A percentile compares a stretch with the other conserved stretches of the same genome.
Evolutionary conservation across 2,797 vertebrate genomes (phyloP).

Genomic region (Brotula barbata): DNA sequence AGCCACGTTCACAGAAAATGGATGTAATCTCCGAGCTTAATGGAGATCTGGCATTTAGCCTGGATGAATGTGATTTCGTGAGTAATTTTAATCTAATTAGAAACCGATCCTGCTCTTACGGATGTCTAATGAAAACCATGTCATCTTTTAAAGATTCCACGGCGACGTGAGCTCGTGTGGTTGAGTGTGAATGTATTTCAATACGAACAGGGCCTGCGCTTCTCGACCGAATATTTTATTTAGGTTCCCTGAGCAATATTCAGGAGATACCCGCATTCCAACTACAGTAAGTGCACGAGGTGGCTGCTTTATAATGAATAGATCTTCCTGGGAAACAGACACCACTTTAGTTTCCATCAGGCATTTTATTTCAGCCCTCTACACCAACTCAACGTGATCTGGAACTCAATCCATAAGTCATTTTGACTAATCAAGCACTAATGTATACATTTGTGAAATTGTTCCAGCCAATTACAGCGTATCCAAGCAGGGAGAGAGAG

Average conservation of each 20-base stretch:
- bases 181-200: no score
- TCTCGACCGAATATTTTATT: not conserved
- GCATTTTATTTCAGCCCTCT: conserved; percentile 3
- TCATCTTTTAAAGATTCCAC: conserved; percentile 21
- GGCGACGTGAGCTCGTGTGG: conserved; percentile 21
- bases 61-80: conserved; percentile 40
- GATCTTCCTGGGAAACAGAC: conserved; percentile 19
- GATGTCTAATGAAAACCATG: conserved; percentile 35
- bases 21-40: conserved; percentile 48
- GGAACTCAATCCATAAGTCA: conserved; percentile 58
- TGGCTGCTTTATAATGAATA: conserved; percentile 1
- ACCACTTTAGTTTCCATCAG: conserved; percentile 26
- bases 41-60: conserved; percentile 49
- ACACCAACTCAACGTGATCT: conserved; percentile 50
- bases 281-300: not conserved
- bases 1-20: conserved; percentile 26
- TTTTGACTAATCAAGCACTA: conserved; percentile 57
- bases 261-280: not conserved
- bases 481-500: conserved; percentile 53
- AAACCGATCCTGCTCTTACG: conserved; percentile 45
- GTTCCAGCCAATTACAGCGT: conserved; percentile 68
- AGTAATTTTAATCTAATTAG: conserved; percentile 64
- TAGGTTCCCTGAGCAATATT: no score
- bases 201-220: not conserved
- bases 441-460: conserved; percentile 59